Conservation (phyloP, 2,113 vertebrate genomes). For the Mormyrus iriodes region DNA sequence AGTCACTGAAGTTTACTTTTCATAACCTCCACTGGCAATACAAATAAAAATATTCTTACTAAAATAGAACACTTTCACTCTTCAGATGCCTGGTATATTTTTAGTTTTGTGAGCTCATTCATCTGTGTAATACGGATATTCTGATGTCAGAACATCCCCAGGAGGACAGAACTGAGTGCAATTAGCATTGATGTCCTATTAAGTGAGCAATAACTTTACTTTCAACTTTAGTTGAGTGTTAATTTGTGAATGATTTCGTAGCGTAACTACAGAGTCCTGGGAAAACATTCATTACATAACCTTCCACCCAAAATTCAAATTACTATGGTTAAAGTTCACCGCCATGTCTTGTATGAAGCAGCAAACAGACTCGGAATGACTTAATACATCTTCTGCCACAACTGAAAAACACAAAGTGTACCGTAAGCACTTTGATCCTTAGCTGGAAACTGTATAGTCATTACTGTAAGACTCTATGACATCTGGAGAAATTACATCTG, state of each 20-base stretch:
- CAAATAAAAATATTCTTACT: slow-evolving; percentile 61
- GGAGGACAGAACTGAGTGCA: background rate
- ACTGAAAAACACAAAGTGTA: slow-evolving; percentile 51
- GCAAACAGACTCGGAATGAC: slow-evolving; percentile 37
- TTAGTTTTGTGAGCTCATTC: slow-evolving; percentile 52
- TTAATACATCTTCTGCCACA: slow-evolving; percentile 58
- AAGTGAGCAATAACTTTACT: background rate
- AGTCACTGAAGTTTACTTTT: slow-evolving; percentile 41
- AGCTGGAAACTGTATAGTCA: slow-evolving; percentile 53
- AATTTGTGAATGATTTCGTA: slow-evolving; percentile 3
- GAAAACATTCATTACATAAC: slow-evolving; percentile 46
- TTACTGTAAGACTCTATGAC: slow-evolving; percentile 52
- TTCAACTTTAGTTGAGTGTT: background rate
- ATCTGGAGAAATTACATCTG: slow-evolving; percentile 54
- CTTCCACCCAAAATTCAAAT: slow-evolving; percentile 54
- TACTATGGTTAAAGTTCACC: slow-evolving; percentile 46
- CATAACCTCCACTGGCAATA: slow-evolving; percentile 51
- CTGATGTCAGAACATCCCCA: slow-evolving; percentile 36
- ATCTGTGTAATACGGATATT: slow-evolving; percentile 53
- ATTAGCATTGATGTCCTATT: background rate
- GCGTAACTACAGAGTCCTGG: slow-evolving; percentile 16
- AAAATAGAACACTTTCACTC: slow-evolving; percentile 62
- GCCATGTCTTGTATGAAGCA: slow-evolving; percentile 47
- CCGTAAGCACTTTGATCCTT: slow-evolving; percentile 50
- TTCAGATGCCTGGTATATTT: slow-evolving; percentile 63